Evolutionary conservation across 2,113 vertebrate genomes (phyloP), one percentile per base, ranked within the genome.

Genomic region (Ovis canadensis): DNA sequence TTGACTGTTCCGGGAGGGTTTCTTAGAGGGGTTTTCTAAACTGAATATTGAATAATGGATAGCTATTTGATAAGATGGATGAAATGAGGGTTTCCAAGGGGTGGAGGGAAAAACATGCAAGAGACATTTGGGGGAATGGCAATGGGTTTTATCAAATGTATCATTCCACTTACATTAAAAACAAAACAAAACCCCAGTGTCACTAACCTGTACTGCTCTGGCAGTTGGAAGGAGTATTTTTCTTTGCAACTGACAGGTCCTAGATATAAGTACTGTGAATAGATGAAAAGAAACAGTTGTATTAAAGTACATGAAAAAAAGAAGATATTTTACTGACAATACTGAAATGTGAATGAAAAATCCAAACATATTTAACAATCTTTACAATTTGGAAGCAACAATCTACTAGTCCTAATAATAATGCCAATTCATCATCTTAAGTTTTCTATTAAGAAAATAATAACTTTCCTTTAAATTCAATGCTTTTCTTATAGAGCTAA

Each of bases 341-440:
- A 48, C 21, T 89, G 55, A 92, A 85, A 96, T 60, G 25, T 55
- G 11, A 90, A 87, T 90, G 31, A 88, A 91, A 98, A 97, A 55
- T 52, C 25, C 67, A 62, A 94, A 78, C 25, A 64, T 17, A 57
- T 40, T 36, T 60, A 31, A 81, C 25, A 88, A 92, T 60, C 6
- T 91, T 71, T 74, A 92, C 4, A 96, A 90, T 71, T 64, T 91
- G 27, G 64, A 95, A 92, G 93, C 40, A 36, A 3, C 0, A 87
- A 83, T 93, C 27, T 77, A 67, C 2, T 13, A 57, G 36, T 74
- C 13, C 52, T 93, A 86, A 91, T 48, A 86, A 92, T 81, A 83
- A 92, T 82, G 6, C 8, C 12, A 83, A 91, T 31, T 45, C 19
- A 87, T 83, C 23, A 83, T 36, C n/a, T 54, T 83, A 92, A 78